Evolutionary conservation across 2,797 vertebrate species (phyloP), one percentile per base, ranked within the genome.

Genomic region (Mionectes olivaceus): DNA sequence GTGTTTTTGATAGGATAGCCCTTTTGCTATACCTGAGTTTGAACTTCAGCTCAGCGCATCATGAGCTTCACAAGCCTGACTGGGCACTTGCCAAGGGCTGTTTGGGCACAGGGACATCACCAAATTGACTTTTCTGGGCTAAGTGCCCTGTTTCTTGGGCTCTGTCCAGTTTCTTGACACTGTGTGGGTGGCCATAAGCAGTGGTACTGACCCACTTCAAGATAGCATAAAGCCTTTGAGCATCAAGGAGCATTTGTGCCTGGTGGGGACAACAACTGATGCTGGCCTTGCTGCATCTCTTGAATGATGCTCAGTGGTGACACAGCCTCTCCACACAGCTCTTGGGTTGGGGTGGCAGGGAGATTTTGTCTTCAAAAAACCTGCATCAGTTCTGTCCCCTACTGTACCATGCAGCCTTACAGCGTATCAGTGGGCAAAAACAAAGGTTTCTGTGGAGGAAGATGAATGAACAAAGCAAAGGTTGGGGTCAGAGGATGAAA

Each of bases 1-100:
- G 21, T 39, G 28, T 15, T 77, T 90, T 71, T 44, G n/a, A 9
- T 9, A 35, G 65, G 28, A n/a, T 15, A 13, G 53, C 13, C 8
- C 19, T 13, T 50, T n/a, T 5, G 0, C 49, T 0, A 0, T 32
- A 41, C 44, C 56, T 1, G 7, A 57, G n/a, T 32, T 33, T 39
- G 57, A 84, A 1, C 23, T 24, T 30, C 28, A 75, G 18, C 35
- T 89, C 55, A 64, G 35, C 25, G 39, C 67, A 44, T 19, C 0
- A 0, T 2, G 21, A 3, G 4, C 11, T 32, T 39, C 13, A 8
- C 0, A 25, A 60, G 33, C 2, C 3, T 28, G 35, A 47, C 7
- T 0, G 0, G 64, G 39, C 33, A 8, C 24, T 63, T 67, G 10
- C 19, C 39, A n/a, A 50, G 65, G 57, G 57, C 50, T 69, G 2